These are phyloP conservation scores for Acheta domesticus DNA, from an alignment of 2,888 invertebrate genomes.

Conservation along the genomic window DNA sequence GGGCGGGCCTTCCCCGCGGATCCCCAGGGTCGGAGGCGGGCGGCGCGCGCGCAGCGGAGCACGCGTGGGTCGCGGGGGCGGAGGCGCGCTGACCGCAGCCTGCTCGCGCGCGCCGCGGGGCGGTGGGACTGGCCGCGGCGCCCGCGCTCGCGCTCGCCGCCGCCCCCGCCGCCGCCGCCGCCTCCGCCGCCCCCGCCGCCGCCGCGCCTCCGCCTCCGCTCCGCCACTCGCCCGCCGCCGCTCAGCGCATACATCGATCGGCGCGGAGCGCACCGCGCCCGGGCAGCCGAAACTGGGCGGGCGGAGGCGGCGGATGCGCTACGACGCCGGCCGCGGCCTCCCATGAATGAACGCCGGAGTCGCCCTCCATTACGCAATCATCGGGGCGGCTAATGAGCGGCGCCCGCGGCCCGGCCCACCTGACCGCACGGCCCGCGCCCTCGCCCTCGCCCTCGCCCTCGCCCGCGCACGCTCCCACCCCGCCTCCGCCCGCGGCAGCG, in stretches of 20 bases:
- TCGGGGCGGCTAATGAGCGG: too few species aligned
- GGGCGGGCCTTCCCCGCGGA: neutral
- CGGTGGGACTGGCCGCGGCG: neutral
- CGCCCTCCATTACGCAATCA: neutral
- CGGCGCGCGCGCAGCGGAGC: neutral
- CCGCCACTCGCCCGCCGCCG: slow-evolving; percentile 20
- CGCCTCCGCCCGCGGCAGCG: too few species aligned
- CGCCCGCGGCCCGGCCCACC: too few species aligned
- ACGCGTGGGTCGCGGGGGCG: neutral
- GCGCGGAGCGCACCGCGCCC: neutral
- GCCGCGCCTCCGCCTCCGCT: neutral
- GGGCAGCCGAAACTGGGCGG: slow-evolving; percentile 1
- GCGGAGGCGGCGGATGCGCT: neutral
- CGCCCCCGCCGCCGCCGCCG: slow-evolving; percentile 21
- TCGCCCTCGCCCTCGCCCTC: too few species aligned
- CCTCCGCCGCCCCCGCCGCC: neutral
- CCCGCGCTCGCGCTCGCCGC: neutral
- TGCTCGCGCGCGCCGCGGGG: neutral
- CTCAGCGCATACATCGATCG: slow-evolving; percentile 20
- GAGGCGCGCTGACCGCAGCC: neutral
- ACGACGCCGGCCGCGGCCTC: neutral
- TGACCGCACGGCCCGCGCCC: too few species aligned
- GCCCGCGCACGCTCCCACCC: too few species aligned
- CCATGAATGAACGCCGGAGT: neutral
- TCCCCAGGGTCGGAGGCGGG: slow-evolving; percentile 11